Percentiles rank a stretch among this genome's conserved stretches.
Conservation (phyloP, 1,140 invertebrate genomes). For the Manduca sexta region DNA sequence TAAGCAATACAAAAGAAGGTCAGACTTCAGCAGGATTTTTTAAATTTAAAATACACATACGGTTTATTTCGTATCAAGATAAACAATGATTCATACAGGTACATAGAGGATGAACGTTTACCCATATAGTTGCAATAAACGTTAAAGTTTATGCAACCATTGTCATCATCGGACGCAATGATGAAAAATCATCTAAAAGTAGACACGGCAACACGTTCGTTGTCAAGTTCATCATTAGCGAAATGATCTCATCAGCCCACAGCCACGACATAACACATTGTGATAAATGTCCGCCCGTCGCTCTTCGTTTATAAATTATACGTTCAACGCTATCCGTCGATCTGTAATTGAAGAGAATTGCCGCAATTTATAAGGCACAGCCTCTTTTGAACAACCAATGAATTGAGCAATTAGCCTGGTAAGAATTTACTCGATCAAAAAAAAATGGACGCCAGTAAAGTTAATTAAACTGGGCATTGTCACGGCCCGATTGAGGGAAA, state of each 20-base stretch:
- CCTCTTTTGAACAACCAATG: constrained; percentile 21
- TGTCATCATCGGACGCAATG: too few species aligned
- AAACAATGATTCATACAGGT: too few species aligned
- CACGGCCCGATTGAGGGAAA: not conserved
- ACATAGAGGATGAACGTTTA: too few species aligned
- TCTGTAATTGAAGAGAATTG: constrained; percentile 56
- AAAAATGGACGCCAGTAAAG: constrained; percentile 23
- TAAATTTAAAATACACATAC: too few species aligned
- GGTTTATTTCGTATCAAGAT: too few species aligned
- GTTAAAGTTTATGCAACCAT: too few species aligned
- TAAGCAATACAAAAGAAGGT: too few species aligned
- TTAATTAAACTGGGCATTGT: constrained; percentile 5
- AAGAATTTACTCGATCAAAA: constrained; percentile 30
- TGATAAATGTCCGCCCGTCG: constrained; percentile 45
- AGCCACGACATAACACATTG: constrained; percentile 31
- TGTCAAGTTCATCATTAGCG: constrained; percentile 12
- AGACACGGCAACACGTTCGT: not conserved
- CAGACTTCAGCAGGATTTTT: too few species aligned
- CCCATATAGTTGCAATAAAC: too few species aligned
- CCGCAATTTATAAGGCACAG: constrained; percentile 37
- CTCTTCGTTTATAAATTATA: constrained; percentile 51
- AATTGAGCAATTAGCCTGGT: constrained; percentile 49
- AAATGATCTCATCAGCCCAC: constrained; percentile 41
- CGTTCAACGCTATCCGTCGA: constrained; percentile 40
- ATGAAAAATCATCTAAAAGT: too few species aligned